Conservation (phyloP, 2,888 invertebrate species). For the Eudasyphora cyanicolor region DNA sequence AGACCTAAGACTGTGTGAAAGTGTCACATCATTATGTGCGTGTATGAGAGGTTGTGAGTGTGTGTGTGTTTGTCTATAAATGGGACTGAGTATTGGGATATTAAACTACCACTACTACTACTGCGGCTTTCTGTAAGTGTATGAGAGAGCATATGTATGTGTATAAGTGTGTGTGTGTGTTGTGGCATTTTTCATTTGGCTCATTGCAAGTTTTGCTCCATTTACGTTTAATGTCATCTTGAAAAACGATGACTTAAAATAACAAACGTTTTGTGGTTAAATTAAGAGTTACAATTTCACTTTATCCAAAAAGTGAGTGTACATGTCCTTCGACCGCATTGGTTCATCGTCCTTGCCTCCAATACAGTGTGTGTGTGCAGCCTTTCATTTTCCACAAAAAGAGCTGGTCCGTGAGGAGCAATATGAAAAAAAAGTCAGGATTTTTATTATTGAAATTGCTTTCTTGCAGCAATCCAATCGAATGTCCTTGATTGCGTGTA, state of each 20-base stretch:
- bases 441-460: constrained; percentile 22
- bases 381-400: background rate
- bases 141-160: background rate
- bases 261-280: constrained; percentile 56
- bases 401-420: background rate
- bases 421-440: background rate
- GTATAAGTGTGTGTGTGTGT: background rate
- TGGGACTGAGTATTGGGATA: too few relatives aligned
- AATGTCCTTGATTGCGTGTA: too few relatives aligned
- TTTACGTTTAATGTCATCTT: constrained; percentile 61
- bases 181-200: constrained; percentile 26
- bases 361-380: too few relatives aligned
- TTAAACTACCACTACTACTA: constrained; percentile 2
- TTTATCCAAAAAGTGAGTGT: constrained; percentile 8
- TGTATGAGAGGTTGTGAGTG: background rate
- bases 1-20: background rate
- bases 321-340: background rate
- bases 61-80: too few relatives aligned
- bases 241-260: constrained; percentile 53
- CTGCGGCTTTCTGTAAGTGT: background rate
- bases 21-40: background rate
- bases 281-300: constrained; percentile 26
- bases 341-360: too few relatives aligned
- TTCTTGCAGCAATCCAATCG: too few relatives aligned
- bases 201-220: constrained; percentile 58